Percentiles rank a stretch among this genome's conserved stretches.
Evolutionary conservation across 2,888 invertebrate genomes (phyloP).

Genomic region (Diadromus collaris): DNA sequence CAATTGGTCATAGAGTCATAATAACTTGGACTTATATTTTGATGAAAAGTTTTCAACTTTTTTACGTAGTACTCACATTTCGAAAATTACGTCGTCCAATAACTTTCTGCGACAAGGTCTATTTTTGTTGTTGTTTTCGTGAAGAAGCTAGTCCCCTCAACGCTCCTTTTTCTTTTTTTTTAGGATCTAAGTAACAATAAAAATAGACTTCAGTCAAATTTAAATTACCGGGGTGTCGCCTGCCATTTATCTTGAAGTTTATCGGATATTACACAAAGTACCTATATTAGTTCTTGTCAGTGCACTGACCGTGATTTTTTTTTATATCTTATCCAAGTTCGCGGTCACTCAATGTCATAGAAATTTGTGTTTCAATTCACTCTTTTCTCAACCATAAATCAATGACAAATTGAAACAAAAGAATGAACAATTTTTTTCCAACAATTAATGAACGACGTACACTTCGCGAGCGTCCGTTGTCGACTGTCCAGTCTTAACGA

Average conservation of each 20-base stretch:
- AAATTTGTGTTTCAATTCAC: too few species aligned
- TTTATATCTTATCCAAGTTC: too few species aligned
- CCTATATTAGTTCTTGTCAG: too few species aligned
- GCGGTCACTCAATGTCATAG: too few species aligned
- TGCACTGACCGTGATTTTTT: too few species aligned
- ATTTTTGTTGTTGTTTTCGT: neutral
- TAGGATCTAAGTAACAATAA: neutral
- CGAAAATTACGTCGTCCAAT: neutral
- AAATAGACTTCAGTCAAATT: neutral
- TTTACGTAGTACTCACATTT: neutral
- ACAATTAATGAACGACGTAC: neutral
- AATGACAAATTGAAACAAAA: neutral
- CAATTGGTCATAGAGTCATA: neutral
- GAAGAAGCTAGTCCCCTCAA: neutral
- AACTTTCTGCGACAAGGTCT: neutral
- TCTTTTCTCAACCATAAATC: neutral
- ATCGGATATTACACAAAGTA: too few species aligned
- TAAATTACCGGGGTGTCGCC: neutral
- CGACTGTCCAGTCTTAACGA: neutral
- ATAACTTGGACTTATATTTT: too few species aligned
- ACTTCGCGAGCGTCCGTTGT: neutral
- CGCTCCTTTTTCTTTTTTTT: neutral
- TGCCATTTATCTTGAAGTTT: too few species aligned
- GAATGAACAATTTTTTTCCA: neutral
- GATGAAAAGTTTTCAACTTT: neutral